Percentiles rank a stretch among this genome's conserved stretches.
Evolutionary conservation across 2,797 vertebrate species (phyloP).

Genomic region (Erpetoichthys calabaricus): DNA sequence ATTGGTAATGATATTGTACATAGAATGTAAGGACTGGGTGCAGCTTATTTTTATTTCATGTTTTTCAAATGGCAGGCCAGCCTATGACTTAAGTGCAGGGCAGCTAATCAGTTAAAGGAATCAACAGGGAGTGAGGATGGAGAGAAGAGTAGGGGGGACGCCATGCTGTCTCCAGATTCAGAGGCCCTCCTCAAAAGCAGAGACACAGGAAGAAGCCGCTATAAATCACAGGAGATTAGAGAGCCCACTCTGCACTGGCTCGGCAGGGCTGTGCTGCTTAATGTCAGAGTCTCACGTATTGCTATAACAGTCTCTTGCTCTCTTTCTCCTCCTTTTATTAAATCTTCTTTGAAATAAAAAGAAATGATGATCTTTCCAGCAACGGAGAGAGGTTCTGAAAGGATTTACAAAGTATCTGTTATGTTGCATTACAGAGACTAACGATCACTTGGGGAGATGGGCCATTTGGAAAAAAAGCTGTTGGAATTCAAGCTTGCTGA

Average conservation of each 20-base stretch:
- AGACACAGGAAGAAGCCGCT: conserved; percentile 77
- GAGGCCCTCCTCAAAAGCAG: conserved; percentile 75
- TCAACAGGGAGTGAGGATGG: not conserved
- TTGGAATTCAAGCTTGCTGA: not conserved
- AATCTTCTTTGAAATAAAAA: conserved; percentile 62
- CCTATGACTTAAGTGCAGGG: conserved; percentile 16
- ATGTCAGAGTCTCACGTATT: conserved; percentile 83
- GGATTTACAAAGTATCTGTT: conserved; percentile 75
- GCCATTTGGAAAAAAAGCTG: conserved; percentile 23
- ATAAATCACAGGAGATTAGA: conserved; percentile 99
- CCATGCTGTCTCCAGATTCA: conserved; percentile 93
- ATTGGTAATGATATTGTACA: no score
- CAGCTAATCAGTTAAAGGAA: conserved; percentile 49
- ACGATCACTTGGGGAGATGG: conserved; percentile 56
- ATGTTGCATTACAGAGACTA: conserved; percentile 67
- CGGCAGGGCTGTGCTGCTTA: conserved; percentile 79
- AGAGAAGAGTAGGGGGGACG: conserved; percentile 60
- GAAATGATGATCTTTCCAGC: conserved; percentile 71
- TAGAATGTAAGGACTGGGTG: no score
- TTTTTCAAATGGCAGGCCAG: not conserved
- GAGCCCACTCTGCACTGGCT: conserved; percentile 74
- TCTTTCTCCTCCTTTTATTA: conserved; percentile 50
- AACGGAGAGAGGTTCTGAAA: conserved; percentile 56
- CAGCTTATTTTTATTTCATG: not conserved
- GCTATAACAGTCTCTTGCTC: conserved; percentile 59